Evolutionary conservation across 35 echinoderm and acorn worm genomes (phyloP), one percentile per base, ranked within the genome.

Genomic region (Diadema setosum): DNA sequence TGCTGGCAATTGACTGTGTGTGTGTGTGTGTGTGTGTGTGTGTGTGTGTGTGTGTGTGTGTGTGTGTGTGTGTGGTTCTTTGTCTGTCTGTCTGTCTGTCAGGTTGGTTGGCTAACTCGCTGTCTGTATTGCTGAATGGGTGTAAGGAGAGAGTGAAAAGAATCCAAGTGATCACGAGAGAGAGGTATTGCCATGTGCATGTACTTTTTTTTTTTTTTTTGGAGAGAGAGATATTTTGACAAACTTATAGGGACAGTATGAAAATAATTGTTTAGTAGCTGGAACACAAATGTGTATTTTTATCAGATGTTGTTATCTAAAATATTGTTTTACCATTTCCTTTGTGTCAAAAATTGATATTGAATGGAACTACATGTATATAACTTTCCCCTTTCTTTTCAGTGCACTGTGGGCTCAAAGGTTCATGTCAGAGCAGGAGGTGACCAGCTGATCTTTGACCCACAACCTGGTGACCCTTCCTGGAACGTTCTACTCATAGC

Each of bases 401-500:
- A 95, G 93, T 99, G 96, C 45, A 35, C 83, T 26, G 87, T 92
- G 26, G 93, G 92, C 3, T 86, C 61, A 27, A 88, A 82, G 74
- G 92, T 99, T 21, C 46, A 67, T 1, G 45, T 99, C 5, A 70
- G 96, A 40, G 93, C 91, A 18, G 96, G 96, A 24, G 96, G 96
- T n/a, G 93, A 94, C 40, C 87, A 93, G 45, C 70, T 99, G 3
- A 55, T 91, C 58, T 94, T 89, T 81, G 90, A 94, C 78, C 96
- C 96, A 2, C 48, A 91, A 69, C 81, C 92, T 15, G 55, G 78
- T 55, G 93, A 94, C 36, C 85, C 92, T 27, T 76, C 42, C 5
- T 75, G 85, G 43, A 86, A 99, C 46, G 31, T 95, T 42, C 87
- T 99, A 83, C 89, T 99, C 24, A 91, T 99, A 65, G 92, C 92